Evolutionary conservation across 1,140 invertebrate species (phyloP), one percentile per base, ranked within the genome.

Genomic region (Neuroterus valhalla): DNA sequence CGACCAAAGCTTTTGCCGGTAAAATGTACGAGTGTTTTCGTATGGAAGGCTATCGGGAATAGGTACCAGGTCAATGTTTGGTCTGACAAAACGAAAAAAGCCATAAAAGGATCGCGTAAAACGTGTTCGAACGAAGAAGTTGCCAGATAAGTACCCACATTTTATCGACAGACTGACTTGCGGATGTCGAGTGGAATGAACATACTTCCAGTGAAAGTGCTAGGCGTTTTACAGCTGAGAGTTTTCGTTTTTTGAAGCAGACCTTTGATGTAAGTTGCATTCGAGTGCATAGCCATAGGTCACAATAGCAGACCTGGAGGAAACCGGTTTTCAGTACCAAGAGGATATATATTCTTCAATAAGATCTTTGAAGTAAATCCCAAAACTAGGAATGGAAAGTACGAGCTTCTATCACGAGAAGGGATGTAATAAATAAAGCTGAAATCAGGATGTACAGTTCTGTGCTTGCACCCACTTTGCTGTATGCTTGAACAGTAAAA

Each of bases 11-110:
- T 46, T 68, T 76, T 21, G 46, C 67, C 38, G 48, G 55, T 50
- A 66, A 43, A 72, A 76, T 72, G 74, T 76, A 76, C 74, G 70
- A 76, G 74, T 76, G 80, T 79, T 81, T 79, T 76, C 74, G 73
- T 68, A 77, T 72, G 68, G 48, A 72, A 73, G 66, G 68, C 72
- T 62, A 62, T 62, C 23, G 55, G 11, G 42, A 74, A 74, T 74
- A 66, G 70, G 50, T 50, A 74, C 46, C 44, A 73, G 50, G 48
- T 66, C 76, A 62, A 69, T 50, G 62, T 68, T 74, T 68, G 45
- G 66, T 50, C 67, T 68, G 48, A 44, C 46, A 68, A 55, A 74
- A 55, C 48, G 67, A 55, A 17, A 55, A 62, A 44, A 55, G 38
- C 67, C 21, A 70, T 77, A 79, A 77, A 75, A 75, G 75, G 70